phyloP scores from a whole-genome alignment of 2,888 invertebrate genomes.

The Drosophila trichaetosa region DNA sequence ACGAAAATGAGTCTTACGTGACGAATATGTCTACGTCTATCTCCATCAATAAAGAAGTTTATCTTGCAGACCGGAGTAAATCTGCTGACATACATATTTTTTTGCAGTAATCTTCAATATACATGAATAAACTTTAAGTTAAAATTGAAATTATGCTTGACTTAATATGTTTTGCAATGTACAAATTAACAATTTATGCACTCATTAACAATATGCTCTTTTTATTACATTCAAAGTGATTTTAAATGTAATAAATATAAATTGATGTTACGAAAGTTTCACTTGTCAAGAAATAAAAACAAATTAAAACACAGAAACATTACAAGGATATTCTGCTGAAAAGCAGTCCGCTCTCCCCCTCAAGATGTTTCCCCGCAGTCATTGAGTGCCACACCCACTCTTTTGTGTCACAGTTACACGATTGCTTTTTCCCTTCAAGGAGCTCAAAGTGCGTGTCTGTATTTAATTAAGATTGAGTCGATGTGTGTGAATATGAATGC shows the following conservation, averaged over 20 bases:
- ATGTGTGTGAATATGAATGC: slow-evolving; percentile 40
- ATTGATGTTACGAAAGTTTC: neutral
- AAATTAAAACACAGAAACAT: slow-evolving; percentile 4
- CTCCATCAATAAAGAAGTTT: neutral
- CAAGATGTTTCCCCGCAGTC: neutral
- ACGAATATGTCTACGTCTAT: neutral
- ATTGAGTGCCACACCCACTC: neutral
- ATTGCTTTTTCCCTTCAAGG: slow-evolving; percentile 65
- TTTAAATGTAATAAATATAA: neutral
- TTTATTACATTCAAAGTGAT: neutral
- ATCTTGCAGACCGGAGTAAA: neutral
- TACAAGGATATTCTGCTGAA: slow-evolving; percentile 26
- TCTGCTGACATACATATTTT: neutral
- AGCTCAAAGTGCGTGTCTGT: slow-evolving; percentile 71
- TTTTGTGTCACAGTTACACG: slow-evolving; percentile 45
- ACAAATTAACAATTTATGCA: neutral
- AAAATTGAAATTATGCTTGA: neutral
- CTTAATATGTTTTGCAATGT: neutral
- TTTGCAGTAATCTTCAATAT: neutral
- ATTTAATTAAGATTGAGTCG: slow-evolving; percentile 74
- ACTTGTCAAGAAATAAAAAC: neutral
- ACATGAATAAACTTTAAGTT: neutral
- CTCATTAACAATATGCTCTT: neutral
- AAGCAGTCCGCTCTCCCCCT: slow-evolving; percentile 2
- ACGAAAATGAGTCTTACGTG: neutral